Evolutionary conservation across 1,140 invertebrate species (phyloP).

Genomic region (Arion vulgaris): DNA sequence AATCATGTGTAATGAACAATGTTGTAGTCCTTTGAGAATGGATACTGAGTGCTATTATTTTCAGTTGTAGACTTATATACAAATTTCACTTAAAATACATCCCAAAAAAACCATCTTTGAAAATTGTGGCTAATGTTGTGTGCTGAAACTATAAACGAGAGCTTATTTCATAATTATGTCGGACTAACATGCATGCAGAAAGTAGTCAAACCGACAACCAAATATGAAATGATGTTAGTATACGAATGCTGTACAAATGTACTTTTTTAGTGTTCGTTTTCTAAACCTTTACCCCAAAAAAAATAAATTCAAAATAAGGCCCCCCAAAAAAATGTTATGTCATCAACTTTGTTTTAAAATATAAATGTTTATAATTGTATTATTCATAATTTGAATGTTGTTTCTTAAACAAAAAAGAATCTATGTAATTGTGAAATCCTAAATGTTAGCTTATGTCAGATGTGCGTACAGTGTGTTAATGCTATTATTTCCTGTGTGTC

Average conservation of each 20-base stretch:
- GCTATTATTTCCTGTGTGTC: slow-evolving; percentile 3
- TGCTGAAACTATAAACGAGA: not conserved
- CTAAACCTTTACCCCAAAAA: not conserved
- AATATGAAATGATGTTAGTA: not conserved
- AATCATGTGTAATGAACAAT: no score
- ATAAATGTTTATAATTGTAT: not conserved
- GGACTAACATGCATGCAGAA: not conserved
- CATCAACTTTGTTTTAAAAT: not conserved
- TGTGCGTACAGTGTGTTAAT: no score
- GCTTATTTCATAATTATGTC: not conserved
- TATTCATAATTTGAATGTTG: no score
- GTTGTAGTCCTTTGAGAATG: no score
- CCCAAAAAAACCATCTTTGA: no score
- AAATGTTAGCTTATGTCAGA: no score
- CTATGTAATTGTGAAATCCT: no score
- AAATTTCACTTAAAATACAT: no score
- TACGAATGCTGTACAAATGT: not conserved
- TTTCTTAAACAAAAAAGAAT: no score
- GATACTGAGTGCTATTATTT: no score
- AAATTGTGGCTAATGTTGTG: not conserved
- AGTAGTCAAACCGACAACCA: not conserved
- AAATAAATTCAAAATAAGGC: not conserved
- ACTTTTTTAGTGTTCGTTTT: not conserved
- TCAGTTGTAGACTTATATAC: no score
- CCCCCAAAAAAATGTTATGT: not conserved